phyloP scores from a whole-genome alignment of 1,140 invertebrate genomes.

The Hetaerina americana region DNA sequence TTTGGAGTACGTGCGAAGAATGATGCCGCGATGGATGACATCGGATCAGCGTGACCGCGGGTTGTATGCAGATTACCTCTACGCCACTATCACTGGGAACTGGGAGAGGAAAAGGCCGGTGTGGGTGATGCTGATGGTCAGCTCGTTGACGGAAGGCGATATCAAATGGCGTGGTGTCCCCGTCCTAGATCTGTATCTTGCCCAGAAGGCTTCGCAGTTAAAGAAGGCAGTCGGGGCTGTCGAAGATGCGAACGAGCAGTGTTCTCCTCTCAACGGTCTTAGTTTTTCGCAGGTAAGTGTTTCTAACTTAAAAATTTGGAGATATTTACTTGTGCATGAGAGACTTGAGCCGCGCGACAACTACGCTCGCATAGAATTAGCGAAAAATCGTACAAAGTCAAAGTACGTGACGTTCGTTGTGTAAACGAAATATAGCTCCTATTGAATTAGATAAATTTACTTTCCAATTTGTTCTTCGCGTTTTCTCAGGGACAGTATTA shows the following conservation, averaged over 20 bases:
- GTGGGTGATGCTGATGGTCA: slow-evolving; percentile 43
- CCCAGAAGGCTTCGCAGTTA: slow-evolving; percentile 35
- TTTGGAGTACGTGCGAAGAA: slow-evolving; percentile 32
- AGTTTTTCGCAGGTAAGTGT: slow-evolving; percentile 36
- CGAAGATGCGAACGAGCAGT: slow-evolving; percentile 41
- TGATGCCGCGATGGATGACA: slow-evolving; percentile 37
- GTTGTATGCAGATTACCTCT: slow-evolving; percentile 37
- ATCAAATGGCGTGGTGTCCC: slow-evolving; percentile 37
- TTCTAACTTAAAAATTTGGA: too few species aligned
- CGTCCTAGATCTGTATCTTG: slow-evolving; percentile 40
- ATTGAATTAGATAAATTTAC: too few species aligned
- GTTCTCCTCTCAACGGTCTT: slow-evolving; percentile 38
- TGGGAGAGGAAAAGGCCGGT: slow-evolving; percentile 41
- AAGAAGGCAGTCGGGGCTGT: slow-evolving; percentile 38
- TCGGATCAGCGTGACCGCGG: slow-evolving; percentile 33
- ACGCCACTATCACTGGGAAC: slow-evolving; percentile 37
- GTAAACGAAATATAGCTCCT: too few species aligned
- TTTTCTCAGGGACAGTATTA: too few species aligned
- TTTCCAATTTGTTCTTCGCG: too few species aligned
- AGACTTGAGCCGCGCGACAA: too few species aligned
- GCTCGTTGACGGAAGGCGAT: slow-evolving; percentile 38
- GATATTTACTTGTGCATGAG: too few species aligned
- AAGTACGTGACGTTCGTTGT: too few species aligned
- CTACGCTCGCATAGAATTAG: too few species aligned
- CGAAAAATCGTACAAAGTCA: too few species aligned